phyloP scores from a whole-genome alignment of 2,888 invertebrate genomes.

The Bimastos eiseni region DNA sequence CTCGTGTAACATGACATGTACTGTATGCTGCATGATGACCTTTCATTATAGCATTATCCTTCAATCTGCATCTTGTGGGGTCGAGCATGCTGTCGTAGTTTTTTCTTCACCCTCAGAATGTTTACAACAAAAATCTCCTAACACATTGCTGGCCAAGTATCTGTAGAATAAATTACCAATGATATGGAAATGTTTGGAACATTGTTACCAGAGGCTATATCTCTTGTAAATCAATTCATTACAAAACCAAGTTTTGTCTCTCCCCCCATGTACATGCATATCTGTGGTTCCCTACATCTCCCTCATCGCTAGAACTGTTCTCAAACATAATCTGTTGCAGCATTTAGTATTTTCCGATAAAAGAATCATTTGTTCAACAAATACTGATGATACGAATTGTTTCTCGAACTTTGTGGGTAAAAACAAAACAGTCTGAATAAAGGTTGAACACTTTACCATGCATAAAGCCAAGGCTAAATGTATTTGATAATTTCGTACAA shows the following conservation, averaged over 20 bases:
- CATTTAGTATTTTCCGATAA: background rate
- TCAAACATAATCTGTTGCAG: background rate
- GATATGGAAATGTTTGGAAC: background rate
- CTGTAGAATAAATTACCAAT: background rate
- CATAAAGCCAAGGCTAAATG: background rate
- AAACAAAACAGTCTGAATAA: background rate
- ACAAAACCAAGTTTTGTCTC: background rate
- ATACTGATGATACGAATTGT: too few species aligned
- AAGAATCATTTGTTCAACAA: background rate
- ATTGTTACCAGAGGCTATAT: too few species aligned
- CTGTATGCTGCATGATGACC: too few species aligned
- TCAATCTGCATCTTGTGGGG: too few species aligned
- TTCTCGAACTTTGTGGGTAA: too few species aligned
- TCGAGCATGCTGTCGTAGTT: too few species aligned
- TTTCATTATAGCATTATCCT: too few species aligned
- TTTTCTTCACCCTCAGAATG: too few species aligned
- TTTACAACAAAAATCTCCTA: too few species aligned
- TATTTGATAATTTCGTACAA: background rate
- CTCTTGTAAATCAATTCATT: background rate
- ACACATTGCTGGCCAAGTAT: background rate
- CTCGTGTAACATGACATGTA: too few species aligned
- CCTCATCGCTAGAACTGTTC: background rate
- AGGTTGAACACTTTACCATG: background rate
- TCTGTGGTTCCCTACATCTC: background rate
- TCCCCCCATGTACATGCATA: background rate